Conservation (phyloP, 2,888 invertebrate species). For the Antheraea assamensis region DNA sequence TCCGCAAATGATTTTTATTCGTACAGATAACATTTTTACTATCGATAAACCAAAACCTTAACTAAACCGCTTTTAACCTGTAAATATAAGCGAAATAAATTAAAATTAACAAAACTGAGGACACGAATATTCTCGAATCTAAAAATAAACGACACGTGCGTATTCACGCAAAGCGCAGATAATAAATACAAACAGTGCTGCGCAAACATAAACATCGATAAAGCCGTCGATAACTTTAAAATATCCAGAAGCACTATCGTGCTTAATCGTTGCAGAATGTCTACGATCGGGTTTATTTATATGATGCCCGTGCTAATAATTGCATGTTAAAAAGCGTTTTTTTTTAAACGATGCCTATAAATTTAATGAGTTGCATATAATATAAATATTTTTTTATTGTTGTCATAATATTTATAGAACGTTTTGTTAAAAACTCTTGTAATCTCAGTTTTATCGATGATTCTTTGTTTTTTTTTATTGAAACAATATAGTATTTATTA, state of each 20-base stretch:
- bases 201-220: slow-evolving; percentile 46
- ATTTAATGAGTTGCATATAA: too few relatives aligned
- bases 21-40: too few relatives aligned
- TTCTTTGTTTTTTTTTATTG: too few relatives aligned
- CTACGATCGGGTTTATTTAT: background rate
- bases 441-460: too few relatives aligned
- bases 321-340: background rate
- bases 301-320: background rate
- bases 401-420: too few relatives aligned
- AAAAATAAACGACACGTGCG: background rate
- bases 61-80: background rate
- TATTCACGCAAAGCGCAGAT: slow-evolving; percentile 12
- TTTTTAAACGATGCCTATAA: too few relatives aligned
- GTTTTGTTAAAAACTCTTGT: too few relatives aligned
- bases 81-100: background rate
- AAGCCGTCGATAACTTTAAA: slow-evolving; percentile 35
- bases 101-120: background rate
- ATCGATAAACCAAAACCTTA: too few relatives aligned
- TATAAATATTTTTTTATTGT: too few relatives aligned
- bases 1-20: too few relatives aligned
- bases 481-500: too few relatives aligned
- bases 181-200: slow-evolving; percentile 41
- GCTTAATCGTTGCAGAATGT: background rate
- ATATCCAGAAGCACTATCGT: background rate
- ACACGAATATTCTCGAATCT: background rate